Percentiles rank a stretch among this genome's conserved stretches.
These are phyloP conservation scores for Mimachlamys varia DNA, from an alignment of 2,888 invertebrate species.

Conservation along the genomic window DNA sequence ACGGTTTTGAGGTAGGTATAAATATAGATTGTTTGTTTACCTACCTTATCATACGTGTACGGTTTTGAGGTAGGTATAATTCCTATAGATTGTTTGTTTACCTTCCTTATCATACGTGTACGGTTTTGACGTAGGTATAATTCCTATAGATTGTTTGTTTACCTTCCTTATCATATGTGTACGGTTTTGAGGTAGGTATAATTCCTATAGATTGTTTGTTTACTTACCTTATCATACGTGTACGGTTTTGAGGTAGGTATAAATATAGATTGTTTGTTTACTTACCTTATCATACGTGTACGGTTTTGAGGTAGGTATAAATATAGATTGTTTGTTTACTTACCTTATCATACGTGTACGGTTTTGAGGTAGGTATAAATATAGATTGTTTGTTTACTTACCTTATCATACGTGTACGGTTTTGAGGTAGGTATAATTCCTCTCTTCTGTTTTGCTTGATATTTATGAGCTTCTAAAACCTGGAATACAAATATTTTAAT, in stretches of 20 bases:
- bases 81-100: constrained; percentile 46
- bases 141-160: constrained; percentile 49
- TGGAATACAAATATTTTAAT: constrained; percentile 46
- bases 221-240: neutral
- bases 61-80: constrained; percentile 67
- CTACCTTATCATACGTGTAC: constrained; percentile 65
- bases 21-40: too few species aligned
- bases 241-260: too few species aligned
- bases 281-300: neutral
- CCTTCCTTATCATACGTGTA: constrained; percentile 65
- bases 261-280: neutral
- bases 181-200: too few species aligned
- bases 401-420: constrained; percentile 77
- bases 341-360: neutral
- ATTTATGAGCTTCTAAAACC: constrained; percentile 75
- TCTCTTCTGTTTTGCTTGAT: constrained; percentile 62
- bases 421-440: constrained; percentile 67
- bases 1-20: too few species aligned
- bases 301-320: neutral
- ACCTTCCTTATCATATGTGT: too few species aligned
- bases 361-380: neutral
- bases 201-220: neutral
- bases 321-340: neutral
- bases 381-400: constrained; percentile 44
- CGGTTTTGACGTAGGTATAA: constrained; percentile 66